Evolutionary conservation across 2,888 invertebrate species (phyloP).

Genomic region (Perdita meconis): DNA sequence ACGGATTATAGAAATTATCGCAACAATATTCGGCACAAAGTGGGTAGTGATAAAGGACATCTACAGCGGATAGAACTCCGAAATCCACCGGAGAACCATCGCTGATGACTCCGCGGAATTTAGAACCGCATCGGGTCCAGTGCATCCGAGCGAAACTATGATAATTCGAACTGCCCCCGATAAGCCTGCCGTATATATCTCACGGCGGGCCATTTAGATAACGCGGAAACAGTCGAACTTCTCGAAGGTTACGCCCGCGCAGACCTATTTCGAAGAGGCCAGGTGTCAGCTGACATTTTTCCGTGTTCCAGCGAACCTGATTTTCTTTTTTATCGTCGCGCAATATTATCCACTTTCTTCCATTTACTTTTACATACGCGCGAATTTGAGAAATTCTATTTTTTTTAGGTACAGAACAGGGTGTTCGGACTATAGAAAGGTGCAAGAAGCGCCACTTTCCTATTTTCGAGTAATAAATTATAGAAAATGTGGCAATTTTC

Average conservation of each 20-base stretch:
- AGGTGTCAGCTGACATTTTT: background rate
- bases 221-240: slow-evolving; percentile 10
- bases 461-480: too few relatives aligned
- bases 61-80: background rate
- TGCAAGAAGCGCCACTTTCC: too few relatives aligned
- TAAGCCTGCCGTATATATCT: slow-evolving; percentile 18
- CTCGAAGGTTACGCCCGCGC: background rate
- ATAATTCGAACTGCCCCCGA: slow-evolving; percentile 19
- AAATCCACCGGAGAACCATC: slow-evolving; percentile 10
- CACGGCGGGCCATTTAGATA: slow-evolving; percentile 31
- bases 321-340: background rate
- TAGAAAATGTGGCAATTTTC: too few relatives aligned
- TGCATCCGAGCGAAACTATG: slow-evolving; percentile 14
- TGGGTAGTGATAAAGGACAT: background rate
- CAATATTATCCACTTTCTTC: too few relatives aligned
- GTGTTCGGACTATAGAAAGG: too few relatives aligned
- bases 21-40: background rate
- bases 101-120: slow-evolving; percentile 16
- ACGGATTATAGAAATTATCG: background rate
- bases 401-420: too few relatives aligned
- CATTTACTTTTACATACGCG: too few relatives aligned
- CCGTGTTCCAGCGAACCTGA: background rate
- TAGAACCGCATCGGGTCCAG: slow-evolving; percentile 17
- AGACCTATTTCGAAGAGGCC: background rate
- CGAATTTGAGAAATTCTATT: too few relatives aligned